Evolutionary conservation across 2,797 vertebrate genomes (phyloP).

Genomic region (Sebastes hubbsi): DNA sequence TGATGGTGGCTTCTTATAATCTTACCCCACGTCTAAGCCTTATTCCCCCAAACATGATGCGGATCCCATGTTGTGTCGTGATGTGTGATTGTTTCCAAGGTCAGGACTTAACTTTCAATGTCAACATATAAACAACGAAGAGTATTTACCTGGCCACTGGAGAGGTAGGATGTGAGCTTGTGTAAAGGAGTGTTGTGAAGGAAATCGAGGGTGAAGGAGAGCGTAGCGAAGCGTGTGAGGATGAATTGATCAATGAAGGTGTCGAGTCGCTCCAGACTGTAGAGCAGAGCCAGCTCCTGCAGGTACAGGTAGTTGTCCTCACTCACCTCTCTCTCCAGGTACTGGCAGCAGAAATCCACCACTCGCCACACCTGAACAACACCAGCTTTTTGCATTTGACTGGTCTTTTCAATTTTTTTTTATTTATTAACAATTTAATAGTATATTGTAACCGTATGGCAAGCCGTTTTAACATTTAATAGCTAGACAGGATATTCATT

Average conservation of each 20-base stretch:
- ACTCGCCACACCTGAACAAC: constrained; percentile 91
- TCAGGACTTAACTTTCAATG: neutral
- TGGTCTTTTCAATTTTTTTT: neutral
- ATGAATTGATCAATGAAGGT: constrained; percentile 90
- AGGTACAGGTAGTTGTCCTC: constrained; percentile 95
- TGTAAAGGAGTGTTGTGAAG: constrained; percentile 85
- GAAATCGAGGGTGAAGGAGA: constrained; percentile 89
- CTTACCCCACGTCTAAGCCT: neutral
- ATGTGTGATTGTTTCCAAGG: neutral
- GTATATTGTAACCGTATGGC: neutral
- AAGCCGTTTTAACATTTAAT: no score
- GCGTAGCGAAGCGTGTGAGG: constrained; percentile 85
- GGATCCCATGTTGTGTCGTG: neutral
- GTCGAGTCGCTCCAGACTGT: constrained; percentile 91
- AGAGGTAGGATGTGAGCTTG: constrained; percentile 90
- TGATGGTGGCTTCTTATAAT: neutral
- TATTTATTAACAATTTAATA: neutral
- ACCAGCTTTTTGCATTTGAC: neutral
- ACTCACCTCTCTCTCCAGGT: constrained; percentile 90
- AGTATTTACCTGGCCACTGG: constrained; percentile 77
- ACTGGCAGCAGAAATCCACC: constrained; percentile 97
- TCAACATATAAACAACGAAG: no score
- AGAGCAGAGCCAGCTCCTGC: constrained; percentile 92
- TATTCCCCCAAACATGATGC: neutral
- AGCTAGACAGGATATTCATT: no score